phyloP scores from a whole-genome alignment of 2,797 vertebrate genomes.

The Microctenopoma steveboyesi region DNA sequence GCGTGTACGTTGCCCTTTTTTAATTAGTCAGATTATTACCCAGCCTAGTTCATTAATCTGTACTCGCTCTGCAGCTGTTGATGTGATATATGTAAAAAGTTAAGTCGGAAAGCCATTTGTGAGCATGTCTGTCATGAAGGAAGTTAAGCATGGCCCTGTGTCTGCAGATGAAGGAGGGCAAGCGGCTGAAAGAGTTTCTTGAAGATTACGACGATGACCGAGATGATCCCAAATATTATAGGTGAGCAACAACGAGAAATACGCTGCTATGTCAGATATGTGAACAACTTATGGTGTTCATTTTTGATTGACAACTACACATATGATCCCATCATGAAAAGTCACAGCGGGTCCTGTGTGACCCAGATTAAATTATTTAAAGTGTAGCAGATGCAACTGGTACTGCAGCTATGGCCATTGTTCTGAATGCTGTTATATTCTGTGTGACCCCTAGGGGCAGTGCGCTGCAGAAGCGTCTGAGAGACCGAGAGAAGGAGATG shows the following conservation, averaged over 20 bases:
- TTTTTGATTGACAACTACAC: not conserved
- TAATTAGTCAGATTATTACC: not conserved
- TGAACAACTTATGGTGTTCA: not conserved
- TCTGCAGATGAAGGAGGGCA: slow-evolving; percentile 94
- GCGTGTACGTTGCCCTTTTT: not conserved
- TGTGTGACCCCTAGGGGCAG: slow-evolving; percentile 89
- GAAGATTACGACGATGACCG: slow-evolving; percentile 99
- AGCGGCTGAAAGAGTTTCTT: slow-evolving; percentile 96
- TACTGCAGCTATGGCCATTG: slow-evolving; percentile 62
- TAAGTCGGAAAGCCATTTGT: not conserved
- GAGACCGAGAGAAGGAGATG: slow-evolving; percentile 98
- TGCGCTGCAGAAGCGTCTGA: slow-evolving; percentile 96
- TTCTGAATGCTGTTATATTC: slow-evolving; percentile 68
- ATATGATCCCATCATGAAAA: not conserved
- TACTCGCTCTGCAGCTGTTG: too few species aligned
- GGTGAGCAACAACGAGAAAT: slow-evolving; percentile 74
- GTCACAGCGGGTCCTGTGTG: slow-evolving; percentile 25
- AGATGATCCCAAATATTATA: slow-evolving; percentile 98
- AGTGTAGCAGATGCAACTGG: slow-evolving; percentile 32
- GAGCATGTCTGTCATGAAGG: not conserved
- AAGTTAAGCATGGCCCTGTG: not conserved
- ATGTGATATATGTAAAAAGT: not conserved
- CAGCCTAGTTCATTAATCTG: too few species aligned
- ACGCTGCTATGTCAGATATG: not conserved
- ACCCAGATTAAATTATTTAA: slow-evolving; percentile 42